Evolutionary conservation across 2,797 vertebrate genomes (phyloP), one percentile per base, ranked within the genome.

Genomic region (Notoglanidium macrostoma): DNA sequence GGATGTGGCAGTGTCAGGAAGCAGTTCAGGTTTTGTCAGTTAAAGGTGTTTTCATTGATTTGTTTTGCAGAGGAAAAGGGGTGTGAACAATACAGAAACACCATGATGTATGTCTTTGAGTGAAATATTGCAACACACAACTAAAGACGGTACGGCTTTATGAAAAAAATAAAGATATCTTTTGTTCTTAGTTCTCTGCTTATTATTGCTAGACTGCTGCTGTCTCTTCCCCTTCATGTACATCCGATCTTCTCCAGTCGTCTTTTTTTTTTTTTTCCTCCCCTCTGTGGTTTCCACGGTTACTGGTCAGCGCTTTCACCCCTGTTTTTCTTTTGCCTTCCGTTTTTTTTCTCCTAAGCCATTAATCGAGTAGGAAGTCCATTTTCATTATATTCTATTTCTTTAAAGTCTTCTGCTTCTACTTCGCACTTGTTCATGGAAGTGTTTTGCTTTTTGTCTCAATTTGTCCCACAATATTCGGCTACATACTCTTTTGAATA

Each of bases 211-310:
- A 61, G 21, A 61, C 57, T 61, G 55, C 55, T 80, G 19, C 29
- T 44, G 32, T 59, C 9, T 51, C n/a, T 55, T 54, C 12, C n/a
- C 9, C 15, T 54, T 15, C 19, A 2, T 21, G 5, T 10, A 32
- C 8, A 32, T 3, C n/a, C 51, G 12, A 74, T 49, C 44, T 74
- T 49, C 44, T 49, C 23, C 44, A 15, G 49, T 32, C 17, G n/a
- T 32, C 17, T 77, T 23, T n/a, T 93, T 91, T 91, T 93, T 65
- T 92, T 84, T n/a, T n/a, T n/a, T n/a, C n/a, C n/a, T 89, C 90
- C 93, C 85, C 90, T 90, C 90, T 92, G 89, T 89, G 63, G 93
- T 95, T 90, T 92, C 94, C 92, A 94, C 17, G 92, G 94, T 92
- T 92, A 95, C 94, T 89, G 87, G 79, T 77, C 68, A 83, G 72